A percentile compares a stretch with the other conserved stretches of the same genome.
phyloP scores from a whole-genome alignment of 2,797 vertebrate species.

The Nasua narica region DNA sequence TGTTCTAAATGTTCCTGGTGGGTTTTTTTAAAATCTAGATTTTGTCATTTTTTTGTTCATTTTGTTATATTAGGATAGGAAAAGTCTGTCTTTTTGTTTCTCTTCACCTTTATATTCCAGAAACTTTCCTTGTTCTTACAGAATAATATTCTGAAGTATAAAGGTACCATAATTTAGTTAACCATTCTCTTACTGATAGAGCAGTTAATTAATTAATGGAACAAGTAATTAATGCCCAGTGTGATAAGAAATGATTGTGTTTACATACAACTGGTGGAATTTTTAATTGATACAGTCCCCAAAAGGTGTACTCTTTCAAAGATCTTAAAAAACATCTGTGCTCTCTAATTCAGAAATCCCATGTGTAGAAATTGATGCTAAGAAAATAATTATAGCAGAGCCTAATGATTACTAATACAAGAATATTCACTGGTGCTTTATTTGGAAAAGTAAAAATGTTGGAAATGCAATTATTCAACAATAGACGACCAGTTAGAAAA shows the following conservation, averaged over 20 bases:
- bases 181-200: neutral
- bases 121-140: neutral
- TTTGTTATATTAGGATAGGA: neutral
- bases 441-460: neutral
- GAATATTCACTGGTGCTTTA: neutral
- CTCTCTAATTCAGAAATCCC: slow-evolving; percentile 15
- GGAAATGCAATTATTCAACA: neutral
- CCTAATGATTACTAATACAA: neutral
- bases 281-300: neutral
- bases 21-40: neutral
- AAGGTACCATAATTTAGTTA: neutral
- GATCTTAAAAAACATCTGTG: neutral
- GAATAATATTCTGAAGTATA: neutral
- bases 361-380: neutral
- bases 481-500: neutral
- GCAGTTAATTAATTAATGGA: neutral
- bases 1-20: neutral
- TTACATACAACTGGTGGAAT: neutral
- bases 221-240: neutral
- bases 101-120: neutral
- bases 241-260: neutral
- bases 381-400: neutral
- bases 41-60: neutral
- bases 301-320: neutral
- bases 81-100: neutral